Conservation (phyloP, 2,113 vertebrate species). For the Puma concolor region DNA sequence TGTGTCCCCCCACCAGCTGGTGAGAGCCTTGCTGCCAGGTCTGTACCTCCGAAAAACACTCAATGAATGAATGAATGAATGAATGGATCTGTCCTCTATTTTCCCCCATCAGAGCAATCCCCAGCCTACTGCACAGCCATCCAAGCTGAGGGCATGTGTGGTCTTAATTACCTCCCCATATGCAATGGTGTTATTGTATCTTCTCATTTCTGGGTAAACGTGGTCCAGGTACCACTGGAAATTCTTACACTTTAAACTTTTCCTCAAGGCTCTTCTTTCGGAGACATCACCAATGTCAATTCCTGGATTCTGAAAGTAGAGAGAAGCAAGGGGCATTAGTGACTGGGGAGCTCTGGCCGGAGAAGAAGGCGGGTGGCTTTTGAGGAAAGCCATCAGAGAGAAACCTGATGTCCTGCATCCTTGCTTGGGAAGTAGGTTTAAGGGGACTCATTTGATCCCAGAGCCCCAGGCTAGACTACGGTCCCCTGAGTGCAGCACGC, state of each 20-base stretch:
- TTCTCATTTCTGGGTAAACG: constrained; percentile 98
- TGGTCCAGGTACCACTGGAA: constrained; percentile 99
- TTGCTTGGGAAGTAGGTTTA: neutral
- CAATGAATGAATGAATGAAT: neutral
- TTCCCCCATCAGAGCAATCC: neutral
- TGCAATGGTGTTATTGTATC: constrained; percentile 95
- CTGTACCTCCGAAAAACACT: neutral
- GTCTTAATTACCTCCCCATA: constrained; percentile 93
- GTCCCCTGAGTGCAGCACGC: fast-evolving
- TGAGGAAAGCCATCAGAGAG: neutral
- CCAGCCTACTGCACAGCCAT: neutral
- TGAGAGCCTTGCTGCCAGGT: neutral
- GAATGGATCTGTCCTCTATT: neutral
- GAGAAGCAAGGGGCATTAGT: neutral
- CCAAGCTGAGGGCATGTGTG: fast-evolving
- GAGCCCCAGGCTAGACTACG: neutral
- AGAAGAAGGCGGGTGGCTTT: neutral
- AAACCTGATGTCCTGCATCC: neutral
- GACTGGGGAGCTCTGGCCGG: neutral
- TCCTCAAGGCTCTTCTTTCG: constrained; percentile 91
- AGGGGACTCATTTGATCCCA: neutral
- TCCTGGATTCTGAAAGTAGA: constrained; percentile 92
- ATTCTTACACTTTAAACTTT: constrained; percentile 95
- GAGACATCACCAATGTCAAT: constrained; percentile 98
- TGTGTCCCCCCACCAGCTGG: neutral